Evolutionary conservation across 2,888 invertebrate genomes (phyloP), one percentile per base, ranked within the genome.

Genomic region (Eretmocerus hayati): DNA sequence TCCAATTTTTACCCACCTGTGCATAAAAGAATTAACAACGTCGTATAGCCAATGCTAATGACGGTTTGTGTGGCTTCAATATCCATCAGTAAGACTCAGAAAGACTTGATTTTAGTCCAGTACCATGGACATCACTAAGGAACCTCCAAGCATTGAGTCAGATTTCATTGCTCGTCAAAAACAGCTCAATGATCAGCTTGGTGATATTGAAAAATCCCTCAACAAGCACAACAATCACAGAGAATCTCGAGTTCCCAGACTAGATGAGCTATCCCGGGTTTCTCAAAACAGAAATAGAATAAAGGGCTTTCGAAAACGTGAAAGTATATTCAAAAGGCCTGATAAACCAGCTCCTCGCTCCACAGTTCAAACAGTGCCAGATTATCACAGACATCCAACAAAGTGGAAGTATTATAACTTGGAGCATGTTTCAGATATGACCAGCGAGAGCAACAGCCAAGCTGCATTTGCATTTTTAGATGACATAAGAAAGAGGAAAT

Each of bases 351-450:
- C 75, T 52, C 75, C 72, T 61, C 15, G 75, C 63, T 65, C 72
- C 60, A 46, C 63, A 66, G 51, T 74, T 70, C 48, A 73, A 65
- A 71, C 56, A 39, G 56, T 69, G 37, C 72, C 75, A 18, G 75
- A 75, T 55, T 79, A 80, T 62, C 77, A 83, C 61, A 79, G 79
- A 55, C 83, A 90, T 72, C 91, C 90, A 13, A 80, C 85, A 52
- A 88, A 85, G 64, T 91, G 88, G 87, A 82, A 79, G 11, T 86
- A 83, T 62, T 91, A 92, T 62, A 81, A 83, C 15, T 69, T 92
- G 16, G 83, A 81, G 21, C 87, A 90, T 77, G 88, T 90, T 3
- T 76, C 77, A 6, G 77, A 76, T 48, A 84, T 89, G 74, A 86
- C 89, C 0, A 88, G 90, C 48, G 77, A 77, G 44, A 82, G 84